These are phyloP conservation scores for Monarcha castaneiventris DNA, from an alignment of 2,113 vertebrate genomes.

Conservation along the genomic window DNA sequence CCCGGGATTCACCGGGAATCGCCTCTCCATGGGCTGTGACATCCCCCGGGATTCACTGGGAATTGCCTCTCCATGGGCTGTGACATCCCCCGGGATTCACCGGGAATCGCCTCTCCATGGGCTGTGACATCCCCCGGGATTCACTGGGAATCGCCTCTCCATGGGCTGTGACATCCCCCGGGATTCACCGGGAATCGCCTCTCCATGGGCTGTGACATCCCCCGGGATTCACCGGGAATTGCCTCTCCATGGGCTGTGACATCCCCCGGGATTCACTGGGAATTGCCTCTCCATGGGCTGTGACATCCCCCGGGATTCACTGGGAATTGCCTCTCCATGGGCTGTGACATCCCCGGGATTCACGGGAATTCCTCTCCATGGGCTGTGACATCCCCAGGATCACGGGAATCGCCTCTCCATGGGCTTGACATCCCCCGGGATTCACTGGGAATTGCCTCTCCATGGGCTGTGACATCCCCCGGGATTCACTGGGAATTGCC, in stretches of 20 bases:
- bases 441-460: rapidly evolving
- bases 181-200: rapidly evolving
- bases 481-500: too few relatives aligned
- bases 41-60: too few relatives aligned
- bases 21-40: rapidly evolving
- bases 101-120: rapidly evolving
- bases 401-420: too few relatives aligned
- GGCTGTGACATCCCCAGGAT: background rate
- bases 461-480: rapidly evolving
- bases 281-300: rapidly evolving
- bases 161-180: rapidly evolving
- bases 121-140: background rate
- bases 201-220: rapidly evolving
- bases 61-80: too few relatives aligned
- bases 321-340: too few relatives aligned
- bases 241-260: too few relatives aligned
- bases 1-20: rapidly evolving
- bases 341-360: background rate
- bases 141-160: too few relatives aligned
- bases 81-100: rapidly evolving
- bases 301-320: too few relatives aligned
- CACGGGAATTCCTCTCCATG: rapidly evolving
- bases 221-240: too few relatives aligned
- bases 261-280: rapidly evolving
- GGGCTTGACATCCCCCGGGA: background rate